phyloP scores from a whole-genome alignment of 2,888 invertebrate genomes.

The Dastarcus helophoroides region DNA sequence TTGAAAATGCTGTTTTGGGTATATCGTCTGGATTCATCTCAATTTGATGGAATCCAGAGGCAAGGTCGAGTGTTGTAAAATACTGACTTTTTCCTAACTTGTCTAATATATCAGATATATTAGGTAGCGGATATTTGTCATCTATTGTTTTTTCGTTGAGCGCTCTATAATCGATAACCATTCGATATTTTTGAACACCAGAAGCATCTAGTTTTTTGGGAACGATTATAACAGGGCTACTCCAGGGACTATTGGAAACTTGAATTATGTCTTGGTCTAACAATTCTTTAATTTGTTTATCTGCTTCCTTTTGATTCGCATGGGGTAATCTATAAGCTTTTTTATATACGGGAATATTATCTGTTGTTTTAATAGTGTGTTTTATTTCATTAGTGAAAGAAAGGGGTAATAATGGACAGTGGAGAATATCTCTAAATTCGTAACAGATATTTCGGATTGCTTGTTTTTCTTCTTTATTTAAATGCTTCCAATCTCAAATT shows the following conservation, averaged over 20 bases:
- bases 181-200: constrained; percentile 24
- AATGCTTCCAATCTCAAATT: not conserved
- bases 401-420: not conserved
- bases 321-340: constrained; percentile 21
- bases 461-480: constrained; percentile 7
- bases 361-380: constrained; percentile 18
- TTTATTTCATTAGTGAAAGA: constrained; percentile 11
- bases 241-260: constrained; percentile 25
- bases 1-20: constrained; percentile 16
- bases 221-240: constrained; percentile 27
- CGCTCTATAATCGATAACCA: constrained; percentile 24
- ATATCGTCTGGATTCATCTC: constrained; percentile 11
- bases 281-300: constrained; percentile 22
- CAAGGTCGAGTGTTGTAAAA: constrained; percentile 15
- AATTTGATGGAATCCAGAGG: constrained; percentile 17
- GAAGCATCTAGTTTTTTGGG: constrained; percentile 26
- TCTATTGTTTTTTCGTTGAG: constrained; percentile 23
- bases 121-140: constrained; percentile 18
- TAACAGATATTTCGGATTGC: not conserved
- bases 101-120: constrained; percentile 15
- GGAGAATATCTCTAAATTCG: constrained; percentile 1
- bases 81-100: constrained; percentile 15
- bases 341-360: constrained; percentile 19
- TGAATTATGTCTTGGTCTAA: constrained; percentile 24
- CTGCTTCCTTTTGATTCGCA: constrained; percentile 20